Conservation (phyloP, 2,888 invertebrate genomes). For the Diaprepes abbreviatus region DNA sequence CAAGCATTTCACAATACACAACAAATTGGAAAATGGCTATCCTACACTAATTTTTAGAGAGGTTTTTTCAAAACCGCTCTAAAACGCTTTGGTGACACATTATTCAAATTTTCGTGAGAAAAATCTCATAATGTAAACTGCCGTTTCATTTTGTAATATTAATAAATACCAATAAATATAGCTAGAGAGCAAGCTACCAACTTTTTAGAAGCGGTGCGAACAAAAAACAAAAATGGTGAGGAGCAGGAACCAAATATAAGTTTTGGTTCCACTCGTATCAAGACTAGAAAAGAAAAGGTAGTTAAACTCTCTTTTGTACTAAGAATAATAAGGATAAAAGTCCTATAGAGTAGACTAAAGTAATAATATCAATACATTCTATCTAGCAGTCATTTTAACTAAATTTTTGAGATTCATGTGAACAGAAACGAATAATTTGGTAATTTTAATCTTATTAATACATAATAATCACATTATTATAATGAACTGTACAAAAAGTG, state of each 20-base stretch:
- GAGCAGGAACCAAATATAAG: neutral
- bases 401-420: too few relatives aligned
- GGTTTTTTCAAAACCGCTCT: neutral
- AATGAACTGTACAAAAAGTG: too few relatives aligned
- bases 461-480: too few relatives aligned
- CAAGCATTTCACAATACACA: conserved; percentile 36
- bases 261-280: neutral
- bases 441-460: neutral
- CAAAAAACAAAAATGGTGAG: conserved; percentile 9
- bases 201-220: neutral
- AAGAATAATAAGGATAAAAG: neutral
- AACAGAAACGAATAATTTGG: too few relatives aligned
- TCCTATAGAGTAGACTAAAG: neutral
- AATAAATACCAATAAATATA: neutral
- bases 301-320: conserved; percentile 2
- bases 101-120: too few relatives aligned
- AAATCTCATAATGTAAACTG: too few relatives aligned
- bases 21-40: neutral
- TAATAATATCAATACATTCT: neutral
- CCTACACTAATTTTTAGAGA: neutral
- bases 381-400: neutral
- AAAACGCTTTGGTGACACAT: too few relatives aligned
- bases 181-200: neutral
- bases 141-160: too few relatives aligned
- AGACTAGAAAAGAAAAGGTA: conserved; percentile 12